These are phyloP conservation scores for Eulemur rubriventer DNA, from an alignment of 2,797 vertebrate species.

Conservation along the genomic window DNA sequence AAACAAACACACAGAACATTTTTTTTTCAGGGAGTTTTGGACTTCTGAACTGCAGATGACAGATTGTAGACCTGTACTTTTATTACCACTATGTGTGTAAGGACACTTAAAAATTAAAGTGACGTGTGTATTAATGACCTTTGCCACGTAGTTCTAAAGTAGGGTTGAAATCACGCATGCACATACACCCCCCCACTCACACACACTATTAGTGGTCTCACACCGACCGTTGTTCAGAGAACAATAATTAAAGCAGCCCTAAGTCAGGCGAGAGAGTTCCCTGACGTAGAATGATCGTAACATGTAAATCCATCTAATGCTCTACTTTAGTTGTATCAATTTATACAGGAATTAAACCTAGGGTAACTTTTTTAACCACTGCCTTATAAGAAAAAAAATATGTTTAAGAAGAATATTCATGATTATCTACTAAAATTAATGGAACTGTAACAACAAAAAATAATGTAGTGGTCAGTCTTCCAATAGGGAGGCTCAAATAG, in stretches of 20 bases:
- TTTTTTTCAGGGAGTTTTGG: not conserved
- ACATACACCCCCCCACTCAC: not conserved
- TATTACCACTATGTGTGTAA: not conserved
- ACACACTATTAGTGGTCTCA: not conserved
- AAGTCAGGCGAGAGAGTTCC: too few relatives aligned
- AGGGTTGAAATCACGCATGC: not conserved
- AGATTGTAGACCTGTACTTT: not conserved
- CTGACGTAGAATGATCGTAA: not conserved
- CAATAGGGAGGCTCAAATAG: accelerated
- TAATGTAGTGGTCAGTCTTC: accelerated
- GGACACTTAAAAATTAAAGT: not conserved
- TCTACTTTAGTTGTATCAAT: not conserved
- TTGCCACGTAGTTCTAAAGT: not conserved
- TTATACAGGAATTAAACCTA: not conserved
- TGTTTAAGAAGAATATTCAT: not conserved
- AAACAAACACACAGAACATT: not conserved
- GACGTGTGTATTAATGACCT: not conserved
- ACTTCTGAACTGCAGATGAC: not conserved
- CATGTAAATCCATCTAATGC: not conserved
- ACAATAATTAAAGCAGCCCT: not conserved
- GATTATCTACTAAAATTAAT: not conserved
- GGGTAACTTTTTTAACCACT: not conserved
- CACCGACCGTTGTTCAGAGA: not conserved
- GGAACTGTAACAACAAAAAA: not conserved
- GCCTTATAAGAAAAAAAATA: not conserved